phyloP scores from a whole-genome alignment of 2,888 invertebrate genomes.

The Colletes collaris region DNA sequence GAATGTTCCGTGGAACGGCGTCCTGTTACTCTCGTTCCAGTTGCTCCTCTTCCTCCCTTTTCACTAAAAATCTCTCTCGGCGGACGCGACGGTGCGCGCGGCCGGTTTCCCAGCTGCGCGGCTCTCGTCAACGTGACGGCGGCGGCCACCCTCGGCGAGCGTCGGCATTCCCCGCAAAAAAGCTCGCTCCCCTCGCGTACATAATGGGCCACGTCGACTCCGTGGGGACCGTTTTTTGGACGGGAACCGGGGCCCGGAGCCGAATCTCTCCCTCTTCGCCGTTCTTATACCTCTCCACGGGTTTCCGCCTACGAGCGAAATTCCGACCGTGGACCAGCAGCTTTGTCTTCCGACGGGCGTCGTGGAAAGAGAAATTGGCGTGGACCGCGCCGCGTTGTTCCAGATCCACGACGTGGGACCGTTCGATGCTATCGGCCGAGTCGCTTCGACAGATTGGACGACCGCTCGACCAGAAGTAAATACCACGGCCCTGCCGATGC shows the following conservation, averaged over 20 bases:
- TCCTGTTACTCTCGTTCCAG: constrained; percentile 43
- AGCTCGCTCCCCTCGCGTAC: constrained; percentile 62
- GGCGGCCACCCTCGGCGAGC: constrained; percentile 79
- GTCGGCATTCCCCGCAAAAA: constrained; percentile 71
- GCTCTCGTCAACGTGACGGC: constrained; percentile 80
- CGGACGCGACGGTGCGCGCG: constrained; percentile 38
- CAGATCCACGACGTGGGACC: constrained; percentile 28
- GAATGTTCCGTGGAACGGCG: constrained; percentile 41
- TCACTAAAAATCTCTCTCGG: constrained; percentile 32
- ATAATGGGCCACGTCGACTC: constrained; percentile 73
- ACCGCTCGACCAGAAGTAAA: constrained; percentile 39
- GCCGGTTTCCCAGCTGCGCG: constrained; percentile 81
- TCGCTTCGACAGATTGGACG: constrained; percentile 56
- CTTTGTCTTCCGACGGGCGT: constrained; percentile 49
- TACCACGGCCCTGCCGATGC: constrained; percentile 26
- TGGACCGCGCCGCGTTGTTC: constrained; percentile 39
- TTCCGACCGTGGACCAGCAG: constrained; percentile 49
- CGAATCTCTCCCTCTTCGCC: constrained; percentile 15
- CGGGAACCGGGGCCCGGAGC: constrained; percentile 10
- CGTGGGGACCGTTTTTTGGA: constrained; percentile 64
- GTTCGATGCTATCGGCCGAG: constrained; percentile 57
- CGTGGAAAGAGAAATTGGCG: constrained; percentile 59
- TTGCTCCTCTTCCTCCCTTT: constrained; percentile 38
- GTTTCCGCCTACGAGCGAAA: constrained; percentile 68
- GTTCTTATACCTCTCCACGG: constrained; percentile 37